phyloP scores from a whole-genome alignment of 2,113 vertebrate genomes.

The Ophiodon elongatus region DNA sequence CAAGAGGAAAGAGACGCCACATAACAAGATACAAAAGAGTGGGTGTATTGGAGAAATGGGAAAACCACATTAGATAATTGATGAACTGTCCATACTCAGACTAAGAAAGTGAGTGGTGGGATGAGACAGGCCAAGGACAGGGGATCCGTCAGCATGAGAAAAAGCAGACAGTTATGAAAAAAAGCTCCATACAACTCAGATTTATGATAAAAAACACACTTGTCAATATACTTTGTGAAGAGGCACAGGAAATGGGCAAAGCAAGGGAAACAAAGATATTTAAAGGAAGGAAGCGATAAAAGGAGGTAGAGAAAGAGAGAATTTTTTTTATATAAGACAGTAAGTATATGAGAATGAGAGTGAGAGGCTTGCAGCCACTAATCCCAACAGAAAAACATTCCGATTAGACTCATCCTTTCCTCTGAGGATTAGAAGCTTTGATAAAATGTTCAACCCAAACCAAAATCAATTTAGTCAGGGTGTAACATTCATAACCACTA shows the following conservation, averaged over 20 bases:
- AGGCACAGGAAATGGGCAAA: background rate
- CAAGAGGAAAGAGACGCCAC: slow-evolving; percentile 29
- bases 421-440: slow-evolving; percentile 76
- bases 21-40: slow-evolving; percentile 46
- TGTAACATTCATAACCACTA: slow-evolving; percentile 54
- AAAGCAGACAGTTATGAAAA: slow-evolving; percentile 14
- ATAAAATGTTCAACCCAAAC: slow-evolving; percentile 76
- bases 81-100: slow-evolving; percentile 44
- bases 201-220: background rate
- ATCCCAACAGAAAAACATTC: slow-evolving; percentile 70
- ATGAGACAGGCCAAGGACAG: slow-evolving; percentile 21
- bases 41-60: slow-evolving; percentile 45
- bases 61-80: slow-evolving; percentile 40
- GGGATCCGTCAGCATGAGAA: slow-evolving; percentile 7
- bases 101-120: slow-evolving; percentile 1
- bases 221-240: background rate
- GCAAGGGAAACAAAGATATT: background rate
- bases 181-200: background rate
- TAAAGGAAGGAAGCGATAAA: slow-evolving; percentile 1
- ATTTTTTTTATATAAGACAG: slow-evolving; percentile 30
- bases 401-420: slow-evolving; percentile 78
- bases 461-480: slow-evolving; percentile 78
- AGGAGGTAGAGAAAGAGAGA: background rate
- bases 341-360: slow-evolving; percentile 16
- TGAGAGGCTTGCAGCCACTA: slow-evolving; percentile 61